Evolutionary conservation across 1,140 invertebrate genomes (phyloP).

Genomic region (Arctopsyche grandis): DNA sequence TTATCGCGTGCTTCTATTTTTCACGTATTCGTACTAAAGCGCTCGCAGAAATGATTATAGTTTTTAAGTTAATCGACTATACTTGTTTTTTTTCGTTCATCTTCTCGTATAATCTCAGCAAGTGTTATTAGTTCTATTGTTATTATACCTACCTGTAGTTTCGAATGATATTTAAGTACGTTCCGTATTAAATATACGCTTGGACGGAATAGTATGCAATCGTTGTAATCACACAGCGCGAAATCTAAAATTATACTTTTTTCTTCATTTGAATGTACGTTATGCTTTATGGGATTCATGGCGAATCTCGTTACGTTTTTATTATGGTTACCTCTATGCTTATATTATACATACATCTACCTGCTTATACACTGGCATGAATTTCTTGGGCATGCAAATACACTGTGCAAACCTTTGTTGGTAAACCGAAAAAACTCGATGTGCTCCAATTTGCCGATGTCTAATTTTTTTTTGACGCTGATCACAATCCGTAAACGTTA

Average conservation of each 20-base stretch:
- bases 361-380: background rate
- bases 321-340: background rate
- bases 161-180: too few species aligned
- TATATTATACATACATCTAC: too few species aligned
- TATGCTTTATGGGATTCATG: too few species aligned
- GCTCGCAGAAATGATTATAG: background rate
- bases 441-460: background rate
- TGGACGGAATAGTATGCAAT: background rate
- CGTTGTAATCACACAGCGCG: background rate
- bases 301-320: background rate
- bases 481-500: background rate
- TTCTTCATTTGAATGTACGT: too few species aligned
- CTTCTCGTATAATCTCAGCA: background rate
- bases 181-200: too few species aligned
- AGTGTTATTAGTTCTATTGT: background rate
- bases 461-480: background rate
- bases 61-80: background rate
- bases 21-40: background rate
- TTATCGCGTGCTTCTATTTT: slow-evolving; percentile 30
- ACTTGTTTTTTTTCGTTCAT: background rate
- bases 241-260: slow-evolving; percentile 8
- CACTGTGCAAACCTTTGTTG: background rate
- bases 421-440: slow-evolving; percentile 1
- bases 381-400: background rate
- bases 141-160: background rate